Evolutionary conservation across 2,888 invertebrate genomes (phyloP).

Genomic region (Philopedon plagiatum): DNA sequence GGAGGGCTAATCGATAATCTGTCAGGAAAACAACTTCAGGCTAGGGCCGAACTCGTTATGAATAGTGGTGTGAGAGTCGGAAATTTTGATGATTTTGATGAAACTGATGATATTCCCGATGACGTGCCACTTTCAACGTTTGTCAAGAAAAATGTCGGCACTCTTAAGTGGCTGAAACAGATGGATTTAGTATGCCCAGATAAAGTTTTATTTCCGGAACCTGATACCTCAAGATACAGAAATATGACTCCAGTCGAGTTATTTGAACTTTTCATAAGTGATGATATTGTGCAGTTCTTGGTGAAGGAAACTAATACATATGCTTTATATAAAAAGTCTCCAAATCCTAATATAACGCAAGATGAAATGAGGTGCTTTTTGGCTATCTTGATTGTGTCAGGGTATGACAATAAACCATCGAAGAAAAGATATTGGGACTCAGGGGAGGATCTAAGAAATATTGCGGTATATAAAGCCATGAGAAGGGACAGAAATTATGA

Average conservation of each 20-base stretch:
- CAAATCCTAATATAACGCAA: slow-evolving; percentile 35
- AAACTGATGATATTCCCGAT: slow-evolving; percentile 15
- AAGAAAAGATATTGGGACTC: slow-evolving; percentile 46
- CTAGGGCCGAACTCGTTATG: slow-evolving; percentile 38
- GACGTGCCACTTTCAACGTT: neutral
- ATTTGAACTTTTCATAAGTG: slow-evolving; percentile 18
- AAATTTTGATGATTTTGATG: neutral
- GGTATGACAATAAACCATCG: slow-evolving; percentile 41
- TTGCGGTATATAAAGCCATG: slow-evolving; percentile 37
- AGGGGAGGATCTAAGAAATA: slow-evolving; percentile 37
- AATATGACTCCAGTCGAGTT: slow-evolving; percentile 7
- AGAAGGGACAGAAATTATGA: slow-evolving; percentile 25
- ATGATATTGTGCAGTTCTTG: slow-evolving; percentile 11
- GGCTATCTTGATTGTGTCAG: slow-evolving; percentile 48
- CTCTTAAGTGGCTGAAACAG: slow-evolving; percentile 3
- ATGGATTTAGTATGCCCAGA: neutral
- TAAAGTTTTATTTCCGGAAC: neutral
- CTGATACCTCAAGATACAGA: slow-evolving; percentile 9
- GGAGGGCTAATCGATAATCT: slow-evolving; percentile 45
- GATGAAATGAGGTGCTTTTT: slow-evolving; percentile 49
- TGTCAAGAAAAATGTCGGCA: neutral
- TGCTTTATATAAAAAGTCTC: slow-evolving; percentile 22
- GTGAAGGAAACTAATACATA: slow-evolving; percentile 30
- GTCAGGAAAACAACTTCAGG: slow-evolving; percentile 39
- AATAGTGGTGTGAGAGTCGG: slow-evolving; percentile 10